These are phyloP conservation scores for Onthophagus sagittarius DNA, from an alignment of 2,888 invertebrate genomes.

Conservation along the genomic window DNA sequence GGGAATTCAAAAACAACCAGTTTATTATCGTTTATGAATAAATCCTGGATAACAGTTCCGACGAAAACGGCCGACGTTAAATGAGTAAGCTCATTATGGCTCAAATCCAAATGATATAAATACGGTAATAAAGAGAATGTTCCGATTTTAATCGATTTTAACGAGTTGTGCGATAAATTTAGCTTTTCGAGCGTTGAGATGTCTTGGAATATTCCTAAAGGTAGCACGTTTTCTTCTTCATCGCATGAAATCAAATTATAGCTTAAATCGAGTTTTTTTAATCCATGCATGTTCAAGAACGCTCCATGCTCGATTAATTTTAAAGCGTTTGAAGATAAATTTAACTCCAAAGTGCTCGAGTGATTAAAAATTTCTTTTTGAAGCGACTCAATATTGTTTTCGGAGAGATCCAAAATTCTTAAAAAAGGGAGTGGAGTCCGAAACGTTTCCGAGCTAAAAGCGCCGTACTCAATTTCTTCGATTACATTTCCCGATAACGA, in stretches of 20 bases:
- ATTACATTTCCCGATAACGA: background rate
- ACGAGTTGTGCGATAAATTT: background rate
- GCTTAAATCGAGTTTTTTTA: slow-evolving; percentile 4
- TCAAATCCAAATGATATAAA: slow-evolving; percentile 2
- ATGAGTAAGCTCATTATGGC: background rate
- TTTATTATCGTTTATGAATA: slow-evolving; percentile 14
- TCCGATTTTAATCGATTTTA: slow-evolving; percentile 8
- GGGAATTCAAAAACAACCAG: slow-evolving; percentile 12
- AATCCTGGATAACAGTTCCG: background rate
- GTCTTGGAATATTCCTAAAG: background rate
- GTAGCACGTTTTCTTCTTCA: background rate
- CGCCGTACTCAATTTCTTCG: background rate
- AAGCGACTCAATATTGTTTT: background rate
- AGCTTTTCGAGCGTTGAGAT: slow-evolving; percentile 1
- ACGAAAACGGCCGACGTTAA: slow-evolving; percentile 11
- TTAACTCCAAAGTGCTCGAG: slow-evolving; percentile 1
- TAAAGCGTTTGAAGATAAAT: background rate
- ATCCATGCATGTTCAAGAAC: background rate
- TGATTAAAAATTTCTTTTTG: background rate
- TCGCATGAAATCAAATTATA: background rate
- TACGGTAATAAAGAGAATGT: slow-evolving; percentile 5
- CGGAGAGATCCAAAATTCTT: background rate
- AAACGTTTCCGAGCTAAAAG: background rate
- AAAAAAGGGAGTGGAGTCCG: background rate
- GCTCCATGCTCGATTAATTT: background rate